phyloP scores from a whole-genome alignment of 2,888 invertebrate species.

The Plagodis dolabraria region DNA sequence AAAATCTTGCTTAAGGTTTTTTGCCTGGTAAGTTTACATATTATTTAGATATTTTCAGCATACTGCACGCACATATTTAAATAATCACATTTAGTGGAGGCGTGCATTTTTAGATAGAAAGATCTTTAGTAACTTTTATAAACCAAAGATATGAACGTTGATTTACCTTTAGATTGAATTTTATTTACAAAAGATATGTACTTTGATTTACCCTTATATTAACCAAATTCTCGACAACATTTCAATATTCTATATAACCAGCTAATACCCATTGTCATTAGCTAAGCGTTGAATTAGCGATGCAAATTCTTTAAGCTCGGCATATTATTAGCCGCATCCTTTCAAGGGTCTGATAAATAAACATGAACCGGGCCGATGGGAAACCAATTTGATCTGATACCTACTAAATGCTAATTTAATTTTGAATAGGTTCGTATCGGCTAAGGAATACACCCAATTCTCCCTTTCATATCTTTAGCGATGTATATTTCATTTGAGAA shows the following conservation, averaged over 20 bases:
- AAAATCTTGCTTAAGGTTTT: no score
- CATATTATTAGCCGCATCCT: slow-evolving; percentile 65
- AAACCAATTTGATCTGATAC: slow-evolving; percentile 67
- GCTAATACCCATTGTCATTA: slow-evolving; percentile 40
- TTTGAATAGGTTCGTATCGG: slow-evolving; percentile 54
- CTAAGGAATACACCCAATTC: slow-evolving; percentile 51
- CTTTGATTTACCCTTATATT: not conserved
- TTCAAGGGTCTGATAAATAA: slow-evolving; percentile 76
- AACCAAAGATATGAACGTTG: not conserved
- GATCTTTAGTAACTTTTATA: no score
- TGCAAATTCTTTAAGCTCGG: slow-evolving; percentile 70
- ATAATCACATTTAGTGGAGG: no score
- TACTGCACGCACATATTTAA: no score
- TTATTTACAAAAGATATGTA: no score
- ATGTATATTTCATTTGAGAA: slow-evolving; percentile 30
- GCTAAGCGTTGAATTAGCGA: slow-evolving; percentile 57
- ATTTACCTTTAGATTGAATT: slow-evolving; percentile 1
- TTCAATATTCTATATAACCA: slow-evolving; percentile 30
- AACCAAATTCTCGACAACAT: slow-evolving; percentile 12
- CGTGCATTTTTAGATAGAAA: no score
- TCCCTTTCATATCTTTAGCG: slow-evolving; percentile 49
- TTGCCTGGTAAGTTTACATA: no score
- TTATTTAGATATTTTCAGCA: no score
- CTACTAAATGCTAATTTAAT: slow-evolving; percentile 73
- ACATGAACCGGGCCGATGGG: slow-evolving; percentile 66